phyloP scores from a whole-genome alignment of 2,888 invertebrate species.

The Dascillus cervinus region DNA sequence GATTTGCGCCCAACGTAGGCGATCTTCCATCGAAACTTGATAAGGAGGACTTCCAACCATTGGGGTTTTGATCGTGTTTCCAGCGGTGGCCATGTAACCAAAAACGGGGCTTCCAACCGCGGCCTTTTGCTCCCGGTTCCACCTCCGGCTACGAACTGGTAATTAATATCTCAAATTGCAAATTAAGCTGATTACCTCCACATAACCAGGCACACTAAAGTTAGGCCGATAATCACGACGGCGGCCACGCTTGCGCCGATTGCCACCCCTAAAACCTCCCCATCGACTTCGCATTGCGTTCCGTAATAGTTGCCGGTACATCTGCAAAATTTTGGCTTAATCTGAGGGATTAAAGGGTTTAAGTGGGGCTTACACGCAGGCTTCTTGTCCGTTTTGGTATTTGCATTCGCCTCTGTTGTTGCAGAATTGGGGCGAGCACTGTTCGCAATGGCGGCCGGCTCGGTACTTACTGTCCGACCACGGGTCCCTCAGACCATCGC shows the following conservation, averaged over 20 bases:
- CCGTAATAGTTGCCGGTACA: slow-evolving; percentile 86
- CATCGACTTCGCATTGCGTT: slow-evolving; percentile 81
- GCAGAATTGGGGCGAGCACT: slow-evolving; percentile 71
- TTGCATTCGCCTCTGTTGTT: slow-evolving; percentile 80
- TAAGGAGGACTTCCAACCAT: slow-evolving; percentile 71
- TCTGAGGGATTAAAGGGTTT: neutral
- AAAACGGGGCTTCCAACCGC: slow-evolving; percentile 76
- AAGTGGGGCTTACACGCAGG: slow-evolving; percentile 58
- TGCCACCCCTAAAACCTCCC: slow-evolving; percentile 85
- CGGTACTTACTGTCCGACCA: slow-evolving; percentile 58
- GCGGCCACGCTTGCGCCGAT: slow-evolving; percentile 86
- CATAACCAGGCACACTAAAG: slow-evolving; percentile 78
- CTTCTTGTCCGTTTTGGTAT: slow-evolving; percentile 65
- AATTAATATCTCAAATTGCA: slow-evolving; percentile 1
- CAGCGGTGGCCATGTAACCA: slow-evolving; percentile 72
- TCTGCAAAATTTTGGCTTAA: slow-evolving; percentile 38
- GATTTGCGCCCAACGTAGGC: slow-evolving; percentile 82
- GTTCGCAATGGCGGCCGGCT: slow-evolving; percentile 68
- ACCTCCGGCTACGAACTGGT: slow-evolving; percentile 59
- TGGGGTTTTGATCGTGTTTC: slow-evolving; percentile 62
- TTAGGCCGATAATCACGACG: slow-evolving; percentile 79
- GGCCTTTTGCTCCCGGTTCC: slow-evolving; percentile 83
- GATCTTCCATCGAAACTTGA: slow-evolving; percentile 69
- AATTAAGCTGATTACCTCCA: slow-evolving; percentile 74
- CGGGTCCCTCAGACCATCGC: slow-evolving; percentile 67